phyloP scores from a whole-genome alignment of 2,113 vertebrate species.

The Poecile atricapillus region DNA sequence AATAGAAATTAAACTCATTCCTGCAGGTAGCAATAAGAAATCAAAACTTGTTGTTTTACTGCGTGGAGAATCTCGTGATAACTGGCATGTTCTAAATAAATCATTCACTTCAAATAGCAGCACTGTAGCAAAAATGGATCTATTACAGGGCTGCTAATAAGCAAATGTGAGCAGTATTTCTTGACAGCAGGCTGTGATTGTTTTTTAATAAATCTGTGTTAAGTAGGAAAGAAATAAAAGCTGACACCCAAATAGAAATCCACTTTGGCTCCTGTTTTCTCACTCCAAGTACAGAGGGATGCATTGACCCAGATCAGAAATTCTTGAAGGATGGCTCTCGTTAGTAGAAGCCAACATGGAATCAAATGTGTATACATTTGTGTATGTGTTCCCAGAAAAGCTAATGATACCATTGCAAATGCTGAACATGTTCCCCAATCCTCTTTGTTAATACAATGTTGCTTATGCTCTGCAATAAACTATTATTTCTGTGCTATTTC shows the following conservation, averaged over 20 bases:
- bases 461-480: conserved; percentile 49
- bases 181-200: background rate
- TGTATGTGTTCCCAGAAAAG: conserved; percentile 1
- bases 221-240: conserved; percentile 7
- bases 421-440: conserved; percentile 2
- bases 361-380: conserved; percentile 40
- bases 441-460: conserved; percentile 35
- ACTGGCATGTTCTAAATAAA: background rate
- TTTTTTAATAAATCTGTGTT: conserved; percentile 33
- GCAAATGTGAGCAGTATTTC: background rate
- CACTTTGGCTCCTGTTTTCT: background rate
- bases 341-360: conserved; percentile 33
- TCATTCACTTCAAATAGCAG: background rate
- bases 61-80: background rate
- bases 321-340: conserved; percentile 9
- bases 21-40: background rate
- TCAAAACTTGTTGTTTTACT: background rate
- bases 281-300: background rate
- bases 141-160: conserved; percentile 6
- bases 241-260: conserved; percentile 4
- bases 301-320: background rate
- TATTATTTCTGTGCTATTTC: conserved; percentile 58
- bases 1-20: background rate
- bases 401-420: conserved; percentile 8
- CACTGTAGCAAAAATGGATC: background rate